A percentile compares a stretch with the other conserved stretches of the same genome.
Evolutionary conservation across 2,797 vertebrate genomes (phyloP).

Genomic region (Chaunax sp.): DNA sequence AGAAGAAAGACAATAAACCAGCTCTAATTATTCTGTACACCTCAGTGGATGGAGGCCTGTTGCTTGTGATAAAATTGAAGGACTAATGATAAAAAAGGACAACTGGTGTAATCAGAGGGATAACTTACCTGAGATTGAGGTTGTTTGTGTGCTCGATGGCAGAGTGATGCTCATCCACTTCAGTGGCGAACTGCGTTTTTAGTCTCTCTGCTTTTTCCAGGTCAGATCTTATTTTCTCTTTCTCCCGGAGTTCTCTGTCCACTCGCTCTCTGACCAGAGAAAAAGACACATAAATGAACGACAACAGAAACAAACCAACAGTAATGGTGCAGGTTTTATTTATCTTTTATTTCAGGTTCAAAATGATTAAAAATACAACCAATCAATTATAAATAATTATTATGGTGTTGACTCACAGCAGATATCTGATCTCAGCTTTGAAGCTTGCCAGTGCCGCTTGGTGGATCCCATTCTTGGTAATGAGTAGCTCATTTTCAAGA

Average conservation of each 20-base stretch:
- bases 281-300: background rate
- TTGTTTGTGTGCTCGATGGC: conserved; percentile 91
- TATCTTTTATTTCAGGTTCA: background rate
- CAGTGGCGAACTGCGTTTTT: conserved; percentile 91
- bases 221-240: conserved; percentile 90
- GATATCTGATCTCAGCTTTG: conserved; percentile 92
- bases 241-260: conserved; percentile 91
- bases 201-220: conserved; percentile 93
- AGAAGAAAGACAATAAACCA: no score
- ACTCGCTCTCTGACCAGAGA: conserved; percentile 84
- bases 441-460: conserved; percentile 93
- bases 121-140: conserved; percentile 70
- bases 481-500: conserved; percentile 93
- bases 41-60: no score
- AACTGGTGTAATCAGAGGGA: no score
- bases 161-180: conserved; percentile 94
- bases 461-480: conserved; percentile 91
- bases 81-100: no score
- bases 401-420: conserved; percentile 79
- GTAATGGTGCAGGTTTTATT: background rate
- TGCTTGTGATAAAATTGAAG: no score
- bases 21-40: no score
- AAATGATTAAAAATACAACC: background rate
- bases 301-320: background rate
- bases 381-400: conserved; percentile 1